Evolutionary conservation across 2,113 vertebrate species (phyloP), one percentile per base, ranked within the genome.

Genomic region (Halcyon malimbica): DNA sequence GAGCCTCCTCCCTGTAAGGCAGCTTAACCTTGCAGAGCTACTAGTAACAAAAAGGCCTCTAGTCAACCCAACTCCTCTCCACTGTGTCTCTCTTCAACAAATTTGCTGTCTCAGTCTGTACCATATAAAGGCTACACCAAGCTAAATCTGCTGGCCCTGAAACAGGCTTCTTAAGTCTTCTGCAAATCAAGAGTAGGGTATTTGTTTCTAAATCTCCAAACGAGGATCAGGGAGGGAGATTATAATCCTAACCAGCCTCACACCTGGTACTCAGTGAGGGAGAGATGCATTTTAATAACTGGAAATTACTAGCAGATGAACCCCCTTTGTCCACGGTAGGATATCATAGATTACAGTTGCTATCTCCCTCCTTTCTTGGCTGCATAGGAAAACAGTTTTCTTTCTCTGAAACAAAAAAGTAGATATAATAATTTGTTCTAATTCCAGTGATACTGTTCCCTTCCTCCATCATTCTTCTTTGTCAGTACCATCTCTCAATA

Each of bases 121-220:
- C 35, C 50, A 56, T n/a, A 10, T 5, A 70, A 89, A 93, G 54
- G 37, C 64, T 48, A 69, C n/a, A 50, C 37, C 29, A 76, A 35
- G 18, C 13, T 33, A 90, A 65, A 77, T 65, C 71, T 65, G 59
- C 54, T 65, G 75, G 48, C 35, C 88, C 75, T 75, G 75, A 94
- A 39, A 79, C 29, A 62, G 79, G 63, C 24, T 85, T 63, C 75
- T 51, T 62, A 78, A 83, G 57, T 69, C 85, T 64, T 42, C 14
- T 62, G 64, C 50, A 85, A 76, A 90, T 31, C 75, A 83, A 86
- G 54, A 74, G 21, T n/a, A 54, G 37, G 64, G 5, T 71, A 71
- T 42, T 95, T 89, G 73, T 90, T 91, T 92, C 62, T 68, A 90
- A 80, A 86, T 48, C 79, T 65, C 79, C 59, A 76, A 46, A 92